These are phyloP conservation scores for Corbicula japonica DNA, from an alignment of 2,888 invertebrate genomes.

Conservation along the genomic window DNA sequence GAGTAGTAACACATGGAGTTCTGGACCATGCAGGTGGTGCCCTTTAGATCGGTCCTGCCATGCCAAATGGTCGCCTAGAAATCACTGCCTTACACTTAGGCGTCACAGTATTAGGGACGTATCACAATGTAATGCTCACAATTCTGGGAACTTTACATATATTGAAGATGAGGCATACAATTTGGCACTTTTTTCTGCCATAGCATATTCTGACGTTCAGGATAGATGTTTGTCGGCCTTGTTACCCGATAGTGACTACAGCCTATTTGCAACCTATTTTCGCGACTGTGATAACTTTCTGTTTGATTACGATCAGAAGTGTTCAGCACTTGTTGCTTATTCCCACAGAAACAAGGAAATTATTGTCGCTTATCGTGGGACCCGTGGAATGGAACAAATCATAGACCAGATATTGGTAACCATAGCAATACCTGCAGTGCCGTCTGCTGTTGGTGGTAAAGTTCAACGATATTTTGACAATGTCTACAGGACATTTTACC, in stretches of 20 bases:
- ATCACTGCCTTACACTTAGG: constrained; percentile 37
- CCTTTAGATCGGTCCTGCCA: constrained; percentile 48
- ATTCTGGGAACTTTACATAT: constrained; percentile 27
- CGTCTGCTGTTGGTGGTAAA: constrained; percentile 46
- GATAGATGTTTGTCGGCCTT: constrained; percentile 33
- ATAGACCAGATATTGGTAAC: constrained; percentile 45
- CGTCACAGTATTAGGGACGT: constrained; percentile 7
- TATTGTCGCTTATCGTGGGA: constrained; percentile 55
- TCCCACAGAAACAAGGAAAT: constrained; percentile 52
- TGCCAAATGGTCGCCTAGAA: constrained; percentile 31
- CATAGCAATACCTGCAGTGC: constrained; percentile 21
- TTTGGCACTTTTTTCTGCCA: constrained; percentile 48
- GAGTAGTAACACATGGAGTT: constrained; percentile 37
- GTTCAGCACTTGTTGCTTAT: constrained; percentile 35
- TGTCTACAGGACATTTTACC: constrained; percentile 42
- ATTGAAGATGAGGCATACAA: constrained; percentile 45
- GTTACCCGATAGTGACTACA: constrained; percentile 46
- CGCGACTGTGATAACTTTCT: constrained; percentile 49
- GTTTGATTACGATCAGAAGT: constrained; percentile 56
- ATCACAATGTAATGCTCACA: constrained; percentile 15
- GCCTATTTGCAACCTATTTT: constrained; percentile 3
- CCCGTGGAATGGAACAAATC: constrained; percentile 47
- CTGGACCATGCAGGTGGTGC: constrained; percentile 49
- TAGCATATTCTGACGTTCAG: constrained; percentile 54
- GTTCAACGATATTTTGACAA: constrained; percentile 58